These are phyloP conservation scores for Eilema sororculum DNA, from an alignment of 2,888 invertebrate genomes.

Conservation along the genomic window DNA sequence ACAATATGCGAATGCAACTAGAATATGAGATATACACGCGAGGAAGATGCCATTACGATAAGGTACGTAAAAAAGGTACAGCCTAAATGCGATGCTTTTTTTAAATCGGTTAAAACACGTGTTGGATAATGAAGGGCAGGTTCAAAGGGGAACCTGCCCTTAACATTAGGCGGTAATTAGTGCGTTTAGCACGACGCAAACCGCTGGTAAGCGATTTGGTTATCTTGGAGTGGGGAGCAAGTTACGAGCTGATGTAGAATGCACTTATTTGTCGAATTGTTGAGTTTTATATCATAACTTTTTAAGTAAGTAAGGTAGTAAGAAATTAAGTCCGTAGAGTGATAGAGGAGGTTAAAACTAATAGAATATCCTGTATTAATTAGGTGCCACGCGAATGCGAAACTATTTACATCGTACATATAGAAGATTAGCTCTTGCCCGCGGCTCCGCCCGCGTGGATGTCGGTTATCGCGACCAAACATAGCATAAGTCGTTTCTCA, in stretches of 20 bases:
- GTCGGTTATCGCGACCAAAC: no score
- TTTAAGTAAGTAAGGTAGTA: no score
- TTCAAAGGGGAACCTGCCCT: conserved; percentile 26
- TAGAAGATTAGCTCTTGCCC: no score
- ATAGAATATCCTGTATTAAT: no score
- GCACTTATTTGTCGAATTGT: neutral
- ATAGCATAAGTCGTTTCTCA: no score
- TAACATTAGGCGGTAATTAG: conserved; percentile 44
- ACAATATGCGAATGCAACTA: no score
- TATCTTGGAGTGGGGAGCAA: conserved; percentile 20
- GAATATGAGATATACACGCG: neutral
- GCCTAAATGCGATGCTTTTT: neutral
- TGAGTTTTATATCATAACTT: no score
- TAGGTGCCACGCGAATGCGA: no score
- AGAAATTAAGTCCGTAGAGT: neutral
- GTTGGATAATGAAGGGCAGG: conserved; percentile 4
- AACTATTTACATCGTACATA: no score
- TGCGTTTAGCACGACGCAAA: conserved; percentile 27
- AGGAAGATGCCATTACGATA: no score
- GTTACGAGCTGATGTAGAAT: neutral
- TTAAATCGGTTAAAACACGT: conserved; percentile 10
- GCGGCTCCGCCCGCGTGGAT: no score
- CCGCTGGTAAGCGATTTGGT: conserved; percentile 17
- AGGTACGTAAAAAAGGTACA: neutral
- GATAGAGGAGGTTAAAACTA: neutral